Evolutionary conservation across 2,888 invertebrate species (phyloP).

Genomic region (Baccha elongata): DNA sequence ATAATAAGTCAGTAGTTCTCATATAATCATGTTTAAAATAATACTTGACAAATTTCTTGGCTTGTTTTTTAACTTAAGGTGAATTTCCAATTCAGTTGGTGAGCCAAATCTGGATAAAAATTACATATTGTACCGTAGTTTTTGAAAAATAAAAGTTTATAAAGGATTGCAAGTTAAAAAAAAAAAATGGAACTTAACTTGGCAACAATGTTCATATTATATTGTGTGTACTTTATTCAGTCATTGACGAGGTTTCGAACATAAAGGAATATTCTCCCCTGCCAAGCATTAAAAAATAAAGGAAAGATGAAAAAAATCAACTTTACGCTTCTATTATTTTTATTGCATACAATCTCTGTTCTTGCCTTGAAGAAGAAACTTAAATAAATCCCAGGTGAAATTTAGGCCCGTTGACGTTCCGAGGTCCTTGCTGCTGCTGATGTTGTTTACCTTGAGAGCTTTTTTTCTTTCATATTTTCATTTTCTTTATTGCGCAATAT

Average conservation of each 20-base stretch:
- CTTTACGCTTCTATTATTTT: constrained; percentile 67
- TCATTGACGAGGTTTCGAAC: constrained; percentile 56
- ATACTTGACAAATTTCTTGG: too few relatives aligned
- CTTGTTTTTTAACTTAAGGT: too few relatives aligned
- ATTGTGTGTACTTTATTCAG: neutral
- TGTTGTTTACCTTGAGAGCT: constrained; percentile 63
- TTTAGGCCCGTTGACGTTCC: constrained; percentile 57
- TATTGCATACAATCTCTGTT: constrained; percentile 63
- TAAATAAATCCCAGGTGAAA: constrained; percentile 71
- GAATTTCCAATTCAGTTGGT: too few relatives aligned
- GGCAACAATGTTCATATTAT: constrained; percentile 20
- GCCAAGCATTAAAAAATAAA: constrained; percentile 1
- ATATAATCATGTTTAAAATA: too few relatives aligned
- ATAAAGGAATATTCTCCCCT: constrained; percentile 40
- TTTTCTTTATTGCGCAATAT: constrained; percentile 40
- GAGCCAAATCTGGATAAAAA: too few relatives aligned
- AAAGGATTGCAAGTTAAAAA: too few relatives aligned
- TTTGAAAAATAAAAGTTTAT: too few relatives aligned
- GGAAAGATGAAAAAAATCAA: constrained; percentile 31
- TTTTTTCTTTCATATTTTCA: constrained; percentile 41
- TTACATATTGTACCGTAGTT: too few relatives aligned
- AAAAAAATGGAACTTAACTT: too few relatives aligned
- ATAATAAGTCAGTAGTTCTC: too few relatives aligned
- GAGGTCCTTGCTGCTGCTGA: constrained; percentile 34
- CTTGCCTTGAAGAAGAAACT: constrained; percentile 44